Base-by-base conservation (phyloP, 1,140 invertebrate genomes). In the Varroa destructor region DNA sequence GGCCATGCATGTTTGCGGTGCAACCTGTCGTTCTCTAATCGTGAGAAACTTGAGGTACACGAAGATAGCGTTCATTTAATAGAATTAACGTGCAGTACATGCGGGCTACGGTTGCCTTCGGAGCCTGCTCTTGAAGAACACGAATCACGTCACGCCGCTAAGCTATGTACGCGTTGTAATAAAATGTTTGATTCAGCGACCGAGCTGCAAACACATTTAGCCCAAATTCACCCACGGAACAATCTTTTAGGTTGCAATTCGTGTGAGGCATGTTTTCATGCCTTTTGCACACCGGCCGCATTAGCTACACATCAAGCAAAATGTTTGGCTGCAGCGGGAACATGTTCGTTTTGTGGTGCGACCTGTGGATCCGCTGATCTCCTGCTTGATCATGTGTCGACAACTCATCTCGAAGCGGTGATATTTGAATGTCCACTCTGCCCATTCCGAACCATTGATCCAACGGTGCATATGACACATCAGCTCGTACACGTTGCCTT, bases 391-490 rank as follows among this genome's bases (percentile, higher is more conserved):
- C 61, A 67, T 46, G 46, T 67, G 10, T 40, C 40, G 61, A 67
- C 12, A 46, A 67, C 40, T 43, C 61, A 67, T 46, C 40, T 14
- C 2, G 61, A 67, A 40, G 46, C 46, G 40, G 37, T 14, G 46
- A 67, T 67, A 40, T 40, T 43, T 8, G 61, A 67, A 8, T 67
- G 61, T 46, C 40, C 61, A 5, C 46, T 37, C 40, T 67, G 61
- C 37, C 40, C 61, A 14, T 46, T 43, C 36, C 61, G 61, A 43
- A 67, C 61, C 61, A 67, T 67, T 12, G 61, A 67, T 37, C 40
- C 10, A 14, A 67, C 61, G 10, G 61, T 67, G 36, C 61, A 67
- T 67, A 40, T 67, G 61, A 67, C 40, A 14, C 61, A 67, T 40
- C 61, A 67, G 37, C 37, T 67, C 40, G 40, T 67, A 3, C 61